Evolutionary conservation across 1,140 invertebrate species (phyloP), one percentile per base, ranked within the genome.

Genomic region (Scaptodrosophila lebanonensis): DNA sequence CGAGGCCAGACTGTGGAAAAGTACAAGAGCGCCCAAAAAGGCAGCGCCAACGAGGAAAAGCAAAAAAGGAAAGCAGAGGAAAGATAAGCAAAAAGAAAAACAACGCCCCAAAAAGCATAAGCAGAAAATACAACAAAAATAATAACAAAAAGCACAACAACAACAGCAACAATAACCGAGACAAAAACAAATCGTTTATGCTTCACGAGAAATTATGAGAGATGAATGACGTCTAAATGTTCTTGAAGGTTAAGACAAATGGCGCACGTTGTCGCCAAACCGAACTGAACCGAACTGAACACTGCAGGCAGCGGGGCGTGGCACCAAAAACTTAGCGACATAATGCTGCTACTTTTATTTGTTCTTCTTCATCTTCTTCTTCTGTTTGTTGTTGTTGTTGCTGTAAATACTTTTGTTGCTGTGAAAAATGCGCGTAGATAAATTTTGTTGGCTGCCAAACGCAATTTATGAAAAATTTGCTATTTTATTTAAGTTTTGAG

Each of bases 171-270:
- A 32, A 51, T n/a, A 45, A 15, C 13, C 30, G 25, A 36, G 47
- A 33, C 29, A 62, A 62, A 61, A 73, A 75, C 66, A 68, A 68
- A 68, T 65, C 56, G 60, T 44, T 63, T 66, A 30, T 32, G 47
- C 54, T 68, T 68, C 65, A 54, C 54, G 45, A 49, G 18, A 82
- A 72, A 71, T 73, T 76, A 83, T 70, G 71, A 76, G 56, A 83
- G 61, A 84, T 79, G 79, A 70, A 79, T 83, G 79, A 83, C 79
- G 79, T 83, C 79, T 70, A 75, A 77, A 83, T 77, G 69, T 45
- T 63, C 61, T 60, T 71, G 72, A 83, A 83, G 79, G 79, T 84
- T 77, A 83, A 73, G 69, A 83, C 66, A 77, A 83, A 83, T 77
- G 68, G 65, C 65, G 54, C 61, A 73, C 50, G 73, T 75, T 73